Evolutionary conservation across 2,113 vertebrate species (phyloP), one percentile per base, ranked within the genome.

Genomic region (Heloderma charlesbogerti): DNA sequence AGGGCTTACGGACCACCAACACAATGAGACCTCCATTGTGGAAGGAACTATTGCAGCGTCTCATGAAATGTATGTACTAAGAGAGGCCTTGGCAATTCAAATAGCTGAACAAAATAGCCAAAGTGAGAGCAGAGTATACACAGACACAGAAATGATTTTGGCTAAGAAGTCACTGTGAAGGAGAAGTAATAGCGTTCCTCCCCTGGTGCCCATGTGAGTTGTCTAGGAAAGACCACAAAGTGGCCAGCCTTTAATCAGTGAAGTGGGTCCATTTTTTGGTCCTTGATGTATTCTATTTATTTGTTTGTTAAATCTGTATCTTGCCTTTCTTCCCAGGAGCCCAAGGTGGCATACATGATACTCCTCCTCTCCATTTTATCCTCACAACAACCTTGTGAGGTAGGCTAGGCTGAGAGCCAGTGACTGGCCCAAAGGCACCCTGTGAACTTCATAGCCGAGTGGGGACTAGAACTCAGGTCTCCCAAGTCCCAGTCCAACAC

Each of bases 1-100:
- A 78, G 80, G 72, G 81, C 80, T 67, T 74, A 93, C 54, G 88
- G 91, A 87, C 75, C 45, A 79, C 78, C 80, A 88, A 67, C 66
- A 93, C 37, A 84, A 89, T 91, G 27, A 79, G 92, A 75, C 34
- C 6, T 37, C 67, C 0, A 0, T 31, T 90, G 74, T 66, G 83
- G 48, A 90, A 90, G 88, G 67, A 92, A 63, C n/a, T 69, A 54
- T 20, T 79, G 83, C 34, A 54, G 20, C 20, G 12, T 31, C 43
- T 84, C 77, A 90, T 77, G 22, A 78, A 77, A 45, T 85, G 37
- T 86, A 51, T 48, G 90, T 57, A 79, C 13, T 43, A 74, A 60
- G 6, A 60, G 6, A 80, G 13, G 75, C 86, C 84, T 80, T 31
- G 85, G 1, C 34, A 81, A 74, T 72, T 43, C 40, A 0, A 63